Percentiles rank a stretch among this genome's conserved stretches.
These are phyloP conservation scores for Carduelis carduelis DNA, from an alignment of 2,797 vertebrate species.

Conservation along the genomic window DNA sequence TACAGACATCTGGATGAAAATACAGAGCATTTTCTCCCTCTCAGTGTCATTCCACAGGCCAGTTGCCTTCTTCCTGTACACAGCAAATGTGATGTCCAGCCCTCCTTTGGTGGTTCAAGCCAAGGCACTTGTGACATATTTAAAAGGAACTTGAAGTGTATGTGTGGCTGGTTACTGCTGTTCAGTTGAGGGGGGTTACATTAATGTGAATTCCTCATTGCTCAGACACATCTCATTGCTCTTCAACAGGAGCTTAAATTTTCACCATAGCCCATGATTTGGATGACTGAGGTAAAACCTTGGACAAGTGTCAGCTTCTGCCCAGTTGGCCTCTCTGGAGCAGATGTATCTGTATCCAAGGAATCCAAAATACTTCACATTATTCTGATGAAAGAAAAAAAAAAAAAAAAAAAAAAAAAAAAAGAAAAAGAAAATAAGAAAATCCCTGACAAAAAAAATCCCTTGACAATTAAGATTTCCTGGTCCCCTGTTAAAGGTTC, in stretches of 20 bases:
- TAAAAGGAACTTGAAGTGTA: not conserved
- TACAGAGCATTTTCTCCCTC: not conserved
- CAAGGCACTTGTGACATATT: not conserved
- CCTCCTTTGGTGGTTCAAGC: not conserved
- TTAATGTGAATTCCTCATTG: not conserved
- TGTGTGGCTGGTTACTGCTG: not conserved
- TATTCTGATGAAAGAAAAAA: not conserved
- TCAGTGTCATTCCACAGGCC: not conserved
- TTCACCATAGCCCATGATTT: not conserved
- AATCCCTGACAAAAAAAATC: not conserved
- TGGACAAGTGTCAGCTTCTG: not conserved
- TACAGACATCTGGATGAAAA: not conserved
- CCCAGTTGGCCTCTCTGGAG: not conserved
- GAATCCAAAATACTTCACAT: not conserved
- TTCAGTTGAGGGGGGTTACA: not conserved
- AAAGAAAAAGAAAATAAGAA: not conserved
- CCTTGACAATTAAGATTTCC: not conserved
- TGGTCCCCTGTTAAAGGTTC: not conserved
- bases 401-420: not conserved
- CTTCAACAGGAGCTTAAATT: not conserved
- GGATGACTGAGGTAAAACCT: not conserved
- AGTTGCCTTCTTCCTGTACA: not conserved
- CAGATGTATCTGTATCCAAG: not conserved
- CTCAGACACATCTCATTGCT: not conserved
- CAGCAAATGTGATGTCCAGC: not conserved